These are phyloP conservation scores for Macrochelys suwanniensis DNA, from an alignment of 2,797 vertebrate species.

Conservation along the genomic window DNA sequence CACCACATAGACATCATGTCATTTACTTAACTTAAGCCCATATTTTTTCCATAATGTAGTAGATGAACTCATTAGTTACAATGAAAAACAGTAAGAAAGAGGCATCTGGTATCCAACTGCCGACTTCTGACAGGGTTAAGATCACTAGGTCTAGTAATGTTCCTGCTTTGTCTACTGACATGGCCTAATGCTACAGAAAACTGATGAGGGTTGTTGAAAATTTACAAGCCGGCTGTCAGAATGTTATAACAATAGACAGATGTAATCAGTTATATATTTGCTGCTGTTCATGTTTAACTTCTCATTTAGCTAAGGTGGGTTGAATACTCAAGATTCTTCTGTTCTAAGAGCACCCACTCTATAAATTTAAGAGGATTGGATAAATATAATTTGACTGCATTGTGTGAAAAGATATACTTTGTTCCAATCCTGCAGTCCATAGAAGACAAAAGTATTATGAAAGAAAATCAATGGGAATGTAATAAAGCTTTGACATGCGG, in stretches of 20 bases:
- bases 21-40: conserved; percentile 81
- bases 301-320: conserved; percentile 11
- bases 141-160: conserved; percentile 57
- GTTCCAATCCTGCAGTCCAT: background rate
- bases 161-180: conserved; percentile 63
- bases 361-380: background rate
- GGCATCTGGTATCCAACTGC: conserved; percentile 81
- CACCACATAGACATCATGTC: conserved; percentile 76
- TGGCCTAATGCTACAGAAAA: conserved; percentile 63
- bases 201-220: conserved; percentile 64
- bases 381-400: background rate
- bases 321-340: conserved; percentile 1
- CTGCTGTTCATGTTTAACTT: conserved; percentile 21
- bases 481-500: background rate
- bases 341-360: background rate
- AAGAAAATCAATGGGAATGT: background rate
- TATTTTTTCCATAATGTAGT: conserved; percentile 81
- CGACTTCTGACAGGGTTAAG: conserved; percentile 65
- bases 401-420: background rate
- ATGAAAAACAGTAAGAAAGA: conserved; percentile 83
- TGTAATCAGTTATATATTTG: conserved; percentile 31
- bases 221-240: conserved; percentile 52
- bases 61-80: conserved; percentile 83
- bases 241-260: background rate
- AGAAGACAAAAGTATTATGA: background rate